These are phyloP conservation scores for Aphidius ervi DNA, from an alignment of 1,140 invertebrate species.

Conservation along the genomic window DNA sequence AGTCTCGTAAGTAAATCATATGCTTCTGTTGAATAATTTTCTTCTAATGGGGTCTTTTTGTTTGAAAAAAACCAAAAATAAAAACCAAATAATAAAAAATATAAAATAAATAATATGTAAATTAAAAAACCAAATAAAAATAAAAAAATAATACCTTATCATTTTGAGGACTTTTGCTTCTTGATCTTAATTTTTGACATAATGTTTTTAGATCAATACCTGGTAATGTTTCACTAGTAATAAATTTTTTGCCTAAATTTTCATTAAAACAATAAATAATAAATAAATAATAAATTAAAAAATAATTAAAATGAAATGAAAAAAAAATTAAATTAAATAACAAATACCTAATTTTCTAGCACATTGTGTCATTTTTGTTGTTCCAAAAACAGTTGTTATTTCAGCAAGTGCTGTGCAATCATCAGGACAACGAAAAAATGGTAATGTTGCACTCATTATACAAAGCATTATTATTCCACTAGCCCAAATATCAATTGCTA, in stretches of 20 bases:
- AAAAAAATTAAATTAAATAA: conserved; percentile 7
- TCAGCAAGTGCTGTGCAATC: conserved; percentile 78
- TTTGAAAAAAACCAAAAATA: conserved; percentile 24
- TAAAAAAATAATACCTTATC: conserved; percentile 36
- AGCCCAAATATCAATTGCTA: conserved; percentile 87
- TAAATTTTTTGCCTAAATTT: conserved; percentile 46
- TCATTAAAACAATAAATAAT: conserved; percentile 20
- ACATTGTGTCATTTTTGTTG: conserved; percentile 62
- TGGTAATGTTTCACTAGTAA: conserved; percentile 41
- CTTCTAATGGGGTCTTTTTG: conserved; percentile 28
- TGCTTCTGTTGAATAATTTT: conserved; percentile 62
- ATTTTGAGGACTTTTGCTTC: conserved; percentile 30
- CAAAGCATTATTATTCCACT: conserved; percentile 80
- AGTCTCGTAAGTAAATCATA: conserved; percentile 71
- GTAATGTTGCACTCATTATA: conserved; percentile 74
- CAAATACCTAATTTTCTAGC: conserved; percentile 65
- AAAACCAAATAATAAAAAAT: conserved; percentile 17
- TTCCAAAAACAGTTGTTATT: conserved; percentile 77
- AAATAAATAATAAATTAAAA: conserved; percentile 17
- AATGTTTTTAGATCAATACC: conserved; percentile 39
- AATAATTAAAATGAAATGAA: conserved; percentile 24
- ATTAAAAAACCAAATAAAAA: conserved; percentile 26
- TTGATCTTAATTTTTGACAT: conserved; percentile 43
- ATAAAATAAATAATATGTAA: conserved; percentile 20
- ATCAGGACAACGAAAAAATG: conserved; percentile 79